Evolutionary conservation across 2,113 vertebrate species (phyloP).

Genomic region (Rhea pennata): DNA sequence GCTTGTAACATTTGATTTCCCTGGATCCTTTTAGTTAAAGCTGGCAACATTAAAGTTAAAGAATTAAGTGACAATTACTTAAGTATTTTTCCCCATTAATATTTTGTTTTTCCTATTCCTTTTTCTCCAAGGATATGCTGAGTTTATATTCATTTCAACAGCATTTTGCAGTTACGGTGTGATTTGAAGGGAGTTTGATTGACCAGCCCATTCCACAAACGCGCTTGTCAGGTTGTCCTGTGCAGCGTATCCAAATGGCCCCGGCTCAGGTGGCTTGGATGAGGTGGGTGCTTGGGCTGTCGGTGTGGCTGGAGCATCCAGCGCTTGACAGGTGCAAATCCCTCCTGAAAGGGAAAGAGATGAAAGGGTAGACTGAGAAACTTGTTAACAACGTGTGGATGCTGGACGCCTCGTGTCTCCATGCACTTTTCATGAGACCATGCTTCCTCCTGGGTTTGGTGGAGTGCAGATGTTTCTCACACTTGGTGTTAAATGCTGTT

Average conservation of each 20-base stretch:
- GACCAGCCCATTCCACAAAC: fast-evolving
- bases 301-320: fast-evolving
- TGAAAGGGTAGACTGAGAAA: neutral
- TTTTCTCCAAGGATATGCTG: neutral
- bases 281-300: fast-evolving
- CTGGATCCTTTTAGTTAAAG: constrained; percentile 35
- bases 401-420: fast-evolving
- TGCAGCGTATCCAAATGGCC: fast-evolving
- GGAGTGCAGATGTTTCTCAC: fast-evolving
- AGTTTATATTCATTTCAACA: neutral
- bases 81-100: constrained; percentile 23
- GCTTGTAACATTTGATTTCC: constrained; percentile 26
- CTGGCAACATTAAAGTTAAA: neutral
- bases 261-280: fast-evolving
- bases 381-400: neutral
- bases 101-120: neutral
- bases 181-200: neutral
- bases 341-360: neutral
- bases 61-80: constrained; percentile 49
- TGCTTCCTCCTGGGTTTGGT: neutral
- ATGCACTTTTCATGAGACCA: neutral
- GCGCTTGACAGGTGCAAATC: fast-evolving
- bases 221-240: fast-evolving
- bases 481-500: fast-evolving
- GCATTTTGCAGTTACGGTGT: neutral